phyloP scores from a whole-genome alignment of 2,797 vertebrate genomes.

The Acridotheres tristis region DNA sequence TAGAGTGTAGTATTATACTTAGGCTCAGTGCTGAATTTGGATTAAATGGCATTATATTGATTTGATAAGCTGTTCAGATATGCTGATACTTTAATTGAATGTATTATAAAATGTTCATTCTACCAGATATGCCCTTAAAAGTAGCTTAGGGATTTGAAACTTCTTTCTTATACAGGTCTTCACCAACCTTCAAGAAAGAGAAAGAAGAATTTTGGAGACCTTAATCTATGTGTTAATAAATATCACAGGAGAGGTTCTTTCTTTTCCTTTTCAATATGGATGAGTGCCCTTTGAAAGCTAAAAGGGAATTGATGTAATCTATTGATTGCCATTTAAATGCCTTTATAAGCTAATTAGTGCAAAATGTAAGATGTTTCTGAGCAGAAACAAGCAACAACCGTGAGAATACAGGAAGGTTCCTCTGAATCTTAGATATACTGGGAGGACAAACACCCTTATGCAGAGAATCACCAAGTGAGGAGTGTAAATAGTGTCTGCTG shows the following conservation, averaged over 20 bases:
- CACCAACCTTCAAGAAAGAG: neutral
- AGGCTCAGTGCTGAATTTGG: constrained; percentile 24
- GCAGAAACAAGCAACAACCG: constrained; percentile 18
- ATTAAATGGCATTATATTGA: constrained; percentile 35
- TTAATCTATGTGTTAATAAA: constrained; percentile 15
- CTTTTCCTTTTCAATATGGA: constrained; percentile 18
- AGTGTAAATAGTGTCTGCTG: neutral
- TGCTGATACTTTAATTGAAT: constrained; percentile 47
- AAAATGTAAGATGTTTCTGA: constrained; percentile 51
- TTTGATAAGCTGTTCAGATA: constrained; percentile 37
- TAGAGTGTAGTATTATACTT: constrained; percentile 24
- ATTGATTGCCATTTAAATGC: constrained; percentile 67
- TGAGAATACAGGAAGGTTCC: neutral
- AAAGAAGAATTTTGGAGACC: neutral
- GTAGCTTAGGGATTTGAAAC: neutral
- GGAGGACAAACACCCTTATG: neutral
- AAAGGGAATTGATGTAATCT: constrained; percentile 56
- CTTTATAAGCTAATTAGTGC: constrained; percentile 47
- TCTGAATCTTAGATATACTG: neutral
- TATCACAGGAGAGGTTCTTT: constrained; percentile 18
- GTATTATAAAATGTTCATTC: constrained; percentile 42
- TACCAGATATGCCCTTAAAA: neutral
- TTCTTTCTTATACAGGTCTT: neutral
- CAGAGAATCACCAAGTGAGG: neutral
- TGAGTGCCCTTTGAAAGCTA: constrained; percentile 57